Evolutionary conservation across 2,113 vertebrate genomes (phyloP), one percentile per base, ranked within the genome.

Genomic region (Anoura caudifer): DNA sequence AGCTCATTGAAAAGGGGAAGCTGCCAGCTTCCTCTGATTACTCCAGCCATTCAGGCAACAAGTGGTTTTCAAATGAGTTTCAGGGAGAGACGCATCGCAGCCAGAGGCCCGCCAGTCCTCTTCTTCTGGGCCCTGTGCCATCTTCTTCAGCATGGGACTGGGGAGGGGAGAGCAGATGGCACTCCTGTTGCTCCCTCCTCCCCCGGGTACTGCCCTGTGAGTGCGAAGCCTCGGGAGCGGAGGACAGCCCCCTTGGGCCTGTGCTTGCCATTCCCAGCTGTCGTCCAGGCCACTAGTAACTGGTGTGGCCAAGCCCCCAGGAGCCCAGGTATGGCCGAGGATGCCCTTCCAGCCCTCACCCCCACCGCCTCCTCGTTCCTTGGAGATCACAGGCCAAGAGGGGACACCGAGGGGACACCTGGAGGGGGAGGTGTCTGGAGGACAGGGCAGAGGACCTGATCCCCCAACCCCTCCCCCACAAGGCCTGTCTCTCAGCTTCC

Each of bases 201-300:
- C 16, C 47, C 47, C 13, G 14, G 47, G 14, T 16, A 65, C 82
- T 20, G 14, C 22, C 56, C 56, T 26, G 14, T 79, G 61, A 43
- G 54, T 54, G 87, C 24, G 86, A 73, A 75, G 70, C 88, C 43
- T 73, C 16, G 33, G 93, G 97, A 73, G 89, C 77, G 91, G 86
- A 93, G 83, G 47, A 41, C 33, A 69, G 82, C 73, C 90, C 90
- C 28, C 43, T 83, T 63, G 26, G 43, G 67, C 8, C 24, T 56
- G 47, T n/a, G 67, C 72, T 67, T n/a, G 47, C 69, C 84, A 80
- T 97, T 87, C 95, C 69, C 97, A 97, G 94, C 94, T 97, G 97
- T 95, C 52, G 3, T 45, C 54, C 7, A 16, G 61, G 92, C 93
- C 96, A 95, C 82, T 83, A 94, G 95, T 95, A 96, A 91, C 75